phyloP scores from a whole-genome alignment of 2,113 vertebrate species.

The Zapus hudsonius region DNA sequence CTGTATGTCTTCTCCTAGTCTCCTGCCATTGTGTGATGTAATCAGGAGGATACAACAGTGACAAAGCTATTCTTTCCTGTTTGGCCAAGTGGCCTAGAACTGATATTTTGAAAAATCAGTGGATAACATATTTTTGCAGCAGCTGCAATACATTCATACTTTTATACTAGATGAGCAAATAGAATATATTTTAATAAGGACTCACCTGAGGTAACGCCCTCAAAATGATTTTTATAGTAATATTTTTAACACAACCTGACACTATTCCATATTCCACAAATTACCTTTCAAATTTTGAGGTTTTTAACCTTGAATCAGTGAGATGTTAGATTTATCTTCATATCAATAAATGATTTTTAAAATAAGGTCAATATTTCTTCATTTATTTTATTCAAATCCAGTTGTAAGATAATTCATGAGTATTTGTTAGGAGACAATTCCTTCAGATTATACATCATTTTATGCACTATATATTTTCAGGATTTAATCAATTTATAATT shows the following conservation, averaged over 20 bases:
- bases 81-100: background rate
- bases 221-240: background rate
- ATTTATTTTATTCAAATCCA: background rate
- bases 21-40: background rate
- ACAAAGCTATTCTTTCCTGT: background rate
- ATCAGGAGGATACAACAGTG: background rate
- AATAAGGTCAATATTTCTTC: background rate
- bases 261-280: no score
- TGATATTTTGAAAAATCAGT: conserved; percentile 5
- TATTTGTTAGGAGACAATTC: background rate
- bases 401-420: background rate
- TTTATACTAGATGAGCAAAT: no score
- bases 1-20: background rate
- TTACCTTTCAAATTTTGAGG: background rate
- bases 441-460: background rate
- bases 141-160: no score
- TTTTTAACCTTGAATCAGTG: background rate
- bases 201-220: background rate
- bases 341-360: background rate
- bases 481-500: conserved; percentile 15
- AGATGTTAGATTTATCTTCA: background rate
- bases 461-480: background rate
- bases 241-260: background rate
- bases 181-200: no score
- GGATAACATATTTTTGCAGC: background rate